Conservation (phyloP, 2,113 vertebrate genomes). For the Sturnira hondurensis region DNA sequence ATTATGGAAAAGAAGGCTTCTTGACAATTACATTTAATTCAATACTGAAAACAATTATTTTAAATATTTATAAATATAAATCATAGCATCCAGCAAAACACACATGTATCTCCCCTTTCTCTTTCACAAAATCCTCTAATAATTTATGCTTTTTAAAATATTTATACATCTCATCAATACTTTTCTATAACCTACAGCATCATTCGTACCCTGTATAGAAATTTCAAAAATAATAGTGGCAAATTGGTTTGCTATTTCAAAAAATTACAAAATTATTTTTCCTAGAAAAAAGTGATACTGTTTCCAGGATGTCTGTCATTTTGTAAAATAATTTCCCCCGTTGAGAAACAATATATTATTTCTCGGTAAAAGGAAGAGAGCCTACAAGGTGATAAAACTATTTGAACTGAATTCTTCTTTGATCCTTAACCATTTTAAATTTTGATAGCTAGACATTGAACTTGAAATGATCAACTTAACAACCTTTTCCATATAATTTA, state of each 20-base stretch:
- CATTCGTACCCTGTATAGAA: constrained; percentile 18
- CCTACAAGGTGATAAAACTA: background rate
- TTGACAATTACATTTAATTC: background rate
- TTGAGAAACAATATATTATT: fast-evolving
- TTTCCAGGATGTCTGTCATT: constrained; percentile 49
- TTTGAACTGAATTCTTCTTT: constrained; percentile 45
- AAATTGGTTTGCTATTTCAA: constrained; percentile 37
- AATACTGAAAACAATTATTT: background rate
- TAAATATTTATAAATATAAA: constrained; percentile 27
- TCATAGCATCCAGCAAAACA: background rate
- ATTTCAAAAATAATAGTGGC: constrained; percentile 10
- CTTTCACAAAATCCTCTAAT: constrained; percentile 2
- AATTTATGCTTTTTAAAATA: constrained; percentile 30
- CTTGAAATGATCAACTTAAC: constrained; percentile 25
- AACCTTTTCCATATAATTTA: background rate
- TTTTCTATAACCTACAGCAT: constrained; percentile 26
- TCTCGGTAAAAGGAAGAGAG: background rate
- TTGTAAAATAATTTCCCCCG: constrained; percentile 18
- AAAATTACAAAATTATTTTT: constrained; percentile 23
- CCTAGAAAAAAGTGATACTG: constrained; percentile 52
- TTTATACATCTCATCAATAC: constrained; percentile 36
- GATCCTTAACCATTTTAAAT: constrained; percentile 21
- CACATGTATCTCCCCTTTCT: background rate
- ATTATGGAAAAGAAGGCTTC: constrained; percentile 16
- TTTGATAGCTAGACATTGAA: constrained; percentile 33